These are phyloP conservation scores for Dryomyza anilis DNA, from an alignment of 2,888 invertebrate genomes.

Conservation along the genomic window DNA sequence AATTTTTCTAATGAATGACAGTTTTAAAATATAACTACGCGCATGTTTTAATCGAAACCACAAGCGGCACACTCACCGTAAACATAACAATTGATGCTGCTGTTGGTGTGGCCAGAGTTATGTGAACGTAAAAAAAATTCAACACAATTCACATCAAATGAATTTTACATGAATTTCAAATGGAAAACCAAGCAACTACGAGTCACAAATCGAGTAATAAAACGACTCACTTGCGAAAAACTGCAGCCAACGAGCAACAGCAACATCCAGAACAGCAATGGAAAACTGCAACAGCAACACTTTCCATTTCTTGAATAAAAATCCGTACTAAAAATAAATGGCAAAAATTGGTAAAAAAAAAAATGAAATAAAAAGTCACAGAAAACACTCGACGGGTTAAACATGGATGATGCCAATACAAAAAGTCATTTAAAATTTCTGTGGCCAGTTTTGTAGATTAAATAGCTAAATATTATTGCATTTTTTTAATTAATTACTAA, in stretches of 20 bases:
- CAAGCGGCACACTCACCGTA: no score
- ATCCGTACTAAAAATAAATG: no score
- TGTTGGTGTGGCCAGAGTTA: background rate
- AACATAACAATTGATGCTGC: no score
- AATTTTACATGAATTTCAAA: constrained; percentile 25
- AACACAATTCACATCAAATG: constrained; percentile 19
- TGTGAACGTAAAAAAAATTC: background rate
- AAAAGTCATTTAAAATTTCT: constrained; percentile 18
- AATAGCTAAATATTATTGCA: no score
- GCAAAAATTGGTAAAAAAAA: no score
- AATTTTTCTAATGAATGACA: no score
- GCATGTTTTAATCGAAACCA: no score
- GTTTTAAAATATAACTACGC: no score
- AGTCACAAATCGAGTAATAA: background rate
- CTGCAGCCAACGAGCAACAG: background rate
- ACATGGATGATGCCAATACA: constrained; percentile 16
- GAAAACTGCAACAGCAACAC: background rate
- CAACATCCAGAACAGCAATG: background rate
- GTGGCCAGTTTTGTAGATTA: no score
- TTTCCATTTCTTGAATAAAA: constrained; percentile 18
- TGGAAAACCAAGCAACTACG: constrained; percentile 1
- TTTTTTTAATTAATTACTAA: no score
- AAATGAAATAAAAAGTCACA: constrained; percentile 15
- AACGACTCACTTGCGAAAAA: background rate
- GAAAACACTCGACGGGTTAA: constrained; percentile 18